Evolutionary conservation across 2,797 vertebrate species (phyloP).

Genomic region (Masticophis lateralis): DNA sequence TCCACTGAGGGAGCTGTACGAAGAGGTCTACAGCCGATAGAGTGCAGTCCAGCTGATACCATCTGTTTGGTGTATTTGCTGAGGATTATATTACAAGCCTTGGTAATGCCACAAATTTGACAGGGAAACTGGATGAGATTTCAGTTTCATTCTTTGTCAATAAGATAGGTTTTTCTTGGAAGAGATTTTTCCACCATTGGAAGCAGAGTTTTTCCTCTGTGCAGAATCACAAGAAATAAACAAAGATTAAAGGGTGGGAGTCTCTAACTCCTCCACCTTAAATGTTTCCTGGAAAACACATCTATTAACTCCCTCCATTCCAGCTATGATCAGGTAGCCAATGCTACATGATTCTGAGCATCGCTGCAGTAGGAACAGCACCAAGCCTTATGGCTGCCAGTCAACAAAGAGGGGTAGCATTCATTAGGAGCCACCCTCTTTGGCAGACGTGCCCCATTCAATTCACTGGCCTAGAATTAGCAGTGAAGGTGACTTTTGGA

Average conservation of each 20-base stretch:
- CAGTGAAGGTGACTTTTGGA: neutral
- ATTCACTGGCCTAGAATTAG: neutral
- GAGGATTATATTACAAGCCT: constrained; percentile 65
- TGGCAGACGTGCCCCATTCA: neutral
- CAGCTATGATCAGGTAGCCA: neutral
- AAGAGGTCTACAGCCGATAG: constrained; percentile 52
- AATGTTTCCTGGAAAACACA: neutral
- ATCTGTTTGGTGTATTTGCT: constrained; percentile 65
- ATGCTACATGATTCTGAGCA: neutral
- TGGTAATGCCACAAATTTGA: constrained; percentile 56
- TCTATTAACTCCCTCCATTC: neutral
- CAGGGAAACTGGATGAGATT: constrained; percentile 53
- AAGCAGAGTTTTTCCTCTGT: constrained; percentile 40
- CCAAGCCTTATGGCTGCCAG: neutral
- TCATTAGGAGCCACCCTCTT: neutral
- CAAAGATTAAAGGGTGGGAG: neutral
- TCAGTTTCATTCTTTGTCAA: constrained; percentile 52
- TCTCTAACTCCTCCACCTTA: neutral
- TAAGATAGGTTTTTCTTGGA: constrained; percentile 45
- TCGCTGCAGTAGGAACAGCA: neutral
- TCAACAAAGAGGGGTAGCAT: neutral
- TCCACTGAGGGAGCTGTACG: constrained; percentile 62
- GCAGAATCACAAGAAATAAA: constrained; percentile 20
- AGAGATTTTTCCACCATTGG: constrained; percentile 43
- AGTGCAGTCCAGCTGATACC: constrained; percentile 53